These are phyloP conservation scores for Aegithalos caudatus DNA, from an alignment of 2,113 vertebrate genomes.

Conservation along the genomic window DNA sequence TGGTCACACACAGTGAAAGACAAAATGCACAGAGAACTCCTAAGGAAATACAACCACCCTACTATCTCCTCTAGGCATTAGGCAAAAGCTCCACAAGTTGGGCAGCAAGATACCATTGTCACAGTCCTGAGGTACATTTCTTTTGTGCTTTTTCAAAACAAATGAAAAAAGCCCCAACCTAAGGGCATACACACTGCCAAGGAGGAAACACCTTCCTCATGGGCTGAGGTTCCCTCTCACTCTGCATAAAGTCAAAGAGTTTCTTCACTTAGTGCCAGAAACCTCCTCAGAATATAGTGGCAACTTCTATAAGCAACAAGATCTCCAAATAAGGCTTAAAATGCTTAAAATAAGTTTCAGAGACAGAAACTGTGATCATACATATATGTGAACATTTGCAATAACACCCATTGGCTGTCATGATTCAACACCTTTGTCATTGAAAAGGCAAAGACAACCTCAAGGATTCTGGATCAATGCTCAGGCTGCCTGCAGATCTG, in stretches of 20 bases:
- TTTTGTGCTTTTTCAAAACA: neutral
- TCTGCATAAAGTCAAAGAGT: neutral
- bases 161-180: neutral
- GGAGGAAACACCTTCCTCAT: neutral
- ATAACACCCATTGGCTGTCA: neutral
- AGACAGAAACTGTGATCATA: neutral
- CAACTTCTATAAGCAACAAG: neutral
- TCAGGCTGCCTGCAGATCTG: neutral
- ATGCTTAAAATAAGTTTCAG: neutral
- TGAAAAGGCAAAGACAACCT: neutral
- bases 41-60: neutral
- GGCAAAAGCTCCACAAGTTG: neutral
- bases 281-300: neutral
- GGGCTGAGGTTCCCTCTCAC: neutral
- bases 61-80: neutral
- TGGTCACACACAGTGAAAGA: neutral
- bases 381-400: neutral
- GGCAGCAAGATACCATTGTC: neutral
- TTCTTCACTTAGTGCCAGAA: neutral
- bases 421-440: neutral
- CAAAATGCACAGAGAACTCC: neutral
- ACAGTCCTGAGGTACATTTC: neutral
- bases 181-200: neutral
- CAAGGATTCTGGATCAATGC: fast-evolving
- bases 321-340: neutral